Base-by-base conservation (phyloP, 2,797 vertebrate species). In the Acipenser oxyrinchus region DNA sequence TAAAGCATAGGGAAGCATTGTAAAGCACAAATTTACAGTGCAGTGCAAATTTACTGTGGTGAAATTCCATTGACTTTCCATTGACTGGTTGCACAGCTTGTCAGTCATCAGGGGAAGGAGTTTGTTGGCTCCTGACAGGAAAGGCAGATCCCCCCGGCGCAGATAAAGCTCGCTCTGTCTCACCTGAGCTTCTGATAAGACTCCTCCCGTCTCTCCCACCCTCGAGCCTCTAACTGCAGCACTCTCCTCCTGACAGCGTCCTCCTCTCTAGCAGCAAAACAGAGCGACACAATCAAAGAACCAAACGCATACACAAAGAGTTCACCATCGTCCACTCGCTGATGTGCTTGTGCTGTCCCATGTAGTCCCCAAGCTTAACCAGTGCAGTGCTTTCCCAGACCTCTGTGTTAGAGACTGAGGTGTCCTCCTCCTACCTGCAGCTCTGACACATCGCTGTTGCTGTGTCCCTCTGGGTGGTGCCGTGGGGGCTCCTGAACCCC, bases 171-270 rank as follows among this genome's bases (percentile, higher is more conserved):
- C 23, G 18, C 18, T 37, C 12, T 12, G n/a, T 63, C 75, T 77
- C 67, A 87, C 87, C 84, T 89, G 76, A 87, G 80, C 60, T 69
- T 77, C 61, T 70, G 51, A 37, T 75, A 70, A 58, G 76, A 82
- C 3, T 66, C 68, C 58, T 85, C 80, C 18, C 82, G 71, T 72
- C 71, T 84, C 66, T 63, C 77, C 88, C 87, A 90, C 61, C 53
- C 10, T 18, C 69, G 23, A 60, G 81, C 77, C 63, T 85, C 80
- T 7, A 23, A 58, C 15, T 76, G 49, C 49, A 72, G 6, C 6
- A 74, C 67, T 59, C 82, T 80, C 9, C 74, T 7, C n/a, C 82
- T 81, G 48, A 74, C 8, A n/a, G 18, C 13, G 9, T 10, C 61
- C n/a, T 83, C 75, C 65, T 13, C 66, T 50, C 85, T 88, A 71